A percentile compares a stretch with the other conserved stretches of the same genome.
These are phyloP conservation scores for Slavum lentiscoides DNA, from an alignment of 2,888 invertebrate species.

Conservation along the genomic window DNA sequence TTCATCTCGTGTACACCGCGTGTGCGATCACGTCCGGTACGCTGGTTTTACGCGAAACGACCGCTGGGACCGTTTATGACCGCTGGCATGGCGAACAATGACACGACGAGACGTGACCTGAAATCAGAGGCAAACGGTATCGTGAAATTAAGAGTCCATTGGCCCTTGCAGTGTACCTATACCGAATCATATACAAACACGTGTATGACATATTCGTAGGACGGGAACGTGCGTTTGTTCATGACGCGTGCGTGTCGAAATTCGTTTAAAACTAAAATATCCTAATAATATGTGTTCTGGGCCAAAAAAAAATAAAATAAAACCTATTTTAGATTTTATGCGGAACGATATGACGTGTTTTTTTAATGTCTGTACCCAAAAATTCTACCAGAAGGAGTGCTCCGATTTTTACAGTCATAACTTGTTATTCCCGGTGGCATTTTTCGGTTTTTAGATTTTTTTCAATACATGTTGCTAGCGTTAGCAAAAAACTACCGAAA, in stretches of 20 bases:
- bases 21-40: constrained; percentile 11
- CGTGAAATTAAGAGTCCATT: neutral
- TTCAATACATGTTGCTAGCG: too few species aligned
- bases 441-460: too few species aligned
- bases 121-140: constrained; percentile 23
- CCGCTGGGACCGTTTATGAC: constrained; percentile 35
- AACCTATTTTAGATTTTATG: too few species aligned
- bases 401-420: too few species aligned
- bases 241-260: neutral
- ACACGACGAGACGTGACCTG: constrained; percentile 21
- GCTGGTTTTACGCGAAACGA: constrained; percentile 20
- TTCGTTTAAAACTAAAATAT: too few species aligned
- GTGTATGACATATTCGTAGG: neutral
- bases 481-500: too few species aligned
- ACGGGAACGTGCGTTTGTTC: neutral
- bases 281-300: too few species aligned
- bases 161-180: neutral
- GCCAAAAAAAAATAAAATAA: too few species aligned
- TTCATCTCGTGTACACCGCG: constrained; percentile 13
- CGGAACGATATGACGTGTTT: too few species aligned
- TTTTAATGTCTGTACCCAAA: too few species aligned
- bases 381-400: too few species aligned
- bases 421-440: too few species aligned
- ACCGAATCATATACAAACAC: neutral
- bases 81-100: constrained; percentile 23